phyloP scores from a whole-genome alignment of 2,888 invertebrate genomes.

The Acanthosepion esculentum region DNA sequence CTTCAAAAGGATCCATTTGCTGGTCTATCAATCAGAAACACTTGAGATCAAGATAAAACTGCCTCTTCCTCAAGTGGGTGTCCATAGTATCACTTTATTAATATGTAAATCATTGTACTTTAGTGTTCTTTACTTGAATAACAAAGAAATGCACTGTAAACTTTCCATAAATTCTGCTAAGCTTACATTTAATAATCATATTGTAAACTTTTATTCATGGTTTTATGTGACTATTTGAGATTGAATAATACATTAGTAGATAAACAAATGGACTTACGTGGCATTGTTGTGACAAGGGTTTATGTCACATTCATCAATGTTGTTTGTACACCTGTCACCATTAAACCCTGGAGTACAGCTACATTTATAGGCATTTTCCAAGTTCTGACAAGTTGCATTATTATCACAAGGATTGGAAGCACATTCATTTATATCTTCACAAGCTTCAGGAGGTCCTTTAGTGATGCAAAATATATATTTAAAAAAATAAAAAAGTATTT shows the following conservation, averaged over 20 bases:
- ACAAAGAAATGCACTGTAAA: no score
- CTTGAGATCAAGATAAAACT: no score
- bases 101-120: no score
- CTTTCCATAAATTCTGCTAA: no score
- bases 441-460: constrained; percentile 53
- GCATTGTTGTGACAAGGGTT: constrained; percentile 79
- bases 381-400: constrained; percentile 77
- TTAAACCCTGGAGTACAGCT: constrained; percentile 78
- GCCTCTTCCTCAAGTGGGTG: no score
- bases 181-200: no score
- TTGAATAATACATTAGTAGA: neutral
- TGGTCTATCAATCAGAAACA: no score
- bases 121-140: no score
- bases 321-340: constrained; percentile 80
- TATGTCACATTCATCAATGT: constrained; percentile 89
- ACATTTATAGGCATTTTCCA: constrained; percentile 86
- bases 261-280: constrained; percentile 38
- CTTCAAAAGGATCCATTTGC: no score
- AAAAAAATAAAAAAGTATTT: neutral
- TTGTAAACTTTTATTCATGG: no score
- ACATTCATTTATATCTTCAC: constrained; percentile 61
- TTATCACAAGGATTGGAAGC: constrained; percentile 55
- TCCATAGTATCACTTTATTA: no score
- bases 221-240: no score
- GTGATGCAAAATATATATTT: neutral